A percentile compares a stretch with the other conserved stretches of the same genome.
Conservation (phyloP, 2,888 invertebrate species). For the Sarcophaga subvicina region DNA sequence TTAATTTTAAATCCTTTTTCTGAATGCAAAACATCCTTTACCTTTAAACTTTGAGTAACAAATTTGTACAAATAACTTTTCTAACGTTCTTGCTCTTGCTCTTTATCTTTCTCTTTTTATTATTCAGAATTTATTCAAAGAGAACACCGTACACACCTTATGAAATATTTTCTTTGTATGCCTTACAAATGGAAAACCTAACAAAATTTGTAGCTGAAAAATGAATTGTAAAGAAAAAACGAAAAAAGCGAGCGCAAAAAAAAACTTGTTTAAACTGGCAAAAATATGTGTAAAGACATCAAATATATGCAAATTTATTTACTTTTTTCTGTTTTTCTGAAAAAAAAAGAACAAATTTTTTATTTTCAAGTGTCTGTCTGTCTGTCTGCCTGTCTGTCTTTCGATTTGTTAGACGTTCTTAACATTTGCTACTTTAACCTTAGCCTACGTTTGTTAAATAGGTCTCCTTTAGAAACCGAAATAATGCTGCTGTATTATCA, state of each 20-base stretch:
- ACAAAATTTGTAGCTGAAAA: slow-evolving; percentile 7
- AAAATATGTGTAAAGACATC: slow-evolving; percentile 1
- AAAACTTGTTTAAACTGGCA: not conserved
- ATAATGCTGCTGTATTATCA: not conserved
- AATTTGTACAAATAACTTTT: slow-evolving; percentile 39
- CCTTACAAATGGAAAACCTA: not conserved
- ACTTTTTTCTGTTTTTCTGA: no score
- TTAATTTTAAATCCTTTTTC: slow-evolving; percentile 5
- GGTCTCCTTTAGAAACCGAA: not conserved
- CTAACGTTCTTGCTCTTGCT: not conserved
- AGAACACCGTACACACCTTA: not conserved
- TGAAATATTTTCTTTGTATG: not conserved
- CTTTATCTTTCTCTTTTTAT: no score
- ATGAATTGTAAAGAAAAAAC: not conserved
- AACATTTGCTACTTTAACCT: slow-evolving; percentile 21
- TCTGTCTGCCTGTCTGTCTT: not conserved
- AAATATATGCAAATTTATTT: slow-evolving; percentile 42
- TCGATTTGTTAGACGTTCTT: not conserved
- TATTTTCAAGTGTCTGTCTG: not conserved
- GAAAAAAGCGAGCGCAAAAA: not conserved
- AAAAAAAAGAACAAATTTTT: no score
- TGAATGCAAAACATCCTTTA: slow-evolving; percentile 1
- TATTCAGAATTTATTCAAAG: not conserved
- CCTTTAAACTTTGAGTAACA: slow-evolving; percentile 16
- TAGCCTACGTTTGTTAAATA: not conserved